These are phyloP conservation scores for Plusia festucae DNA, from an alignment of 2,888 invertebrate species.

Conservation along the genomic window DNA sequence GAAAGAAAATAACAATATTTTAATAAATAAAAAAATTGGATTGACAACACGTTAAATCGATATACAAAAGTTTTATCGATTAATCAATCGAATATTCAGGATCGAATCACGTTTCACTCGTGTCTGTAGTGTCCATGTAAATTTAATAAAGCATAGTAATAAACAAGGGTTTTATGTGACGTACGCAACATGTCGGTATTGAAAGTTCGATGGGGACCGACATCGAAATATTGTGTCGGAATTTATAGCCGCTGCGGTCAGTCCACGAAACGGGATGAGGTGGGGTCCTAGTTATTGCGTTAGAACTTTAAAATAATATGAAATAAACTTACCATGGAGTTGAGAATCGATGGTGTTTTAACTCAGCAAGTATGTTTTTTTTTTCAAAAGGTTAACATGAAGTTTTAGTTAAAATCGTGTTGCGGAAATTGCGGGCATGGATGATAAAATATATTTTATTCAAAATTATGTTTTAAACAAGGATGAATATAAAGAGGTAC, in stretches of 20 bases:
- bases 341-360: too few species aligned
- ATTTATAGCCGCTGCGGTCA: slow-evolving; percentile 79
- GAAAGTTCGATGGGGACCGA: slow-evolving; percentile 59
- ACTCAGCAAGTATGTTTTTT: too few species aligned
- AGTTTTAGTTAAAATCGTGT: too few species aligned
- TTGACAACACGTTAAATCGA: neutral
- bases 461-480: too few species aligned
- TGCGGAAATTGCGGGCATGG: too few species aligned
- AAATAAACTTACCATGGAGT: too few species aligned
- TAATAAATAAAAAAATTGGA: neutral
- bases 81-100: slow-evolving; percentile 10
- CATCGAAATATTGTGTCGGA: slow-evolving; percentile 80
- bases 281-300: slow-evolving; percentile 57
- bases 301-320: too few species aligned
- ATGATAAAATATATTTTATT: too few species aligned
- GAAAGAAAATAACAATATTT: too few species aligned
- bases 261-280: slow-evolving; percentile 61
- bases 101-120: slow-evolving; percentile 27
- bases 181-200: slow-evolving; percentile 47
- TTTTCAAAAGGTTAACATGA: too few species aligned
- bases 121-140: slow-evolving; percentile 42
- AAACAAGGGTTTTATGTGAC: slow-evolving; percentile 55
- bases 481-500: too few species aligned
- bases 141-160: slow-evolving; percentile 51
- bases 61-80: neutral